Conservation (phyloP, 2,113 vertebrate species). For the Ceyx melanurus region DNA sequence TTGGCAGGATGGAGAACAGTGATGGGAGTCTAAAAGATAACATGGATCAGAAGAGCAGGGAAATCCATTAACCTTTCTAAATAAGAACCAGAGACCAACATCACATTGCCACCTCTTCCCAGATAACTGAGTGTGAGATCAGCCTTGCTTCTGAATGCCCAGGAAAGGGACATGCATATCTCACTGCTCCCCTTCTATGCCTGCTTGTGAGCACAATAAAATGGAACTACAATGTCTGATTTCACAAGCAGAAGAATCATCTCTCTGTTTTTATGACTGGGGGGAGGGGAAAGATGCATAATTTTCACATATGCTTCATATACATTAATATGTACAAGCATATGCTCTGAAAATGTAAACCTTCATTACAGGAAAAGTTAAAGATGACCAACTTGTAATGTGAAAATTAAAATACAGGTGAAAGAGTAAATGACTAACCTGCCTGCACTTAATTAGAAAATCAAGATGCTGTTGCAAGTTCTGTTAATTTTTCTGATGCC, state of each 20-base stretch:
- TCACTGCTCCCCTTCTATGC: not conserved
- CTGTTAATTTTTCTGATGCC: not conserved
- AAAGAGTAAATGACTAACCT: not conserved
- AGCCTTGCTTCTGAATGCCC: not conserved
- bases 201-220: not conserved
- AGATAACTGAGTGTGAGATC: not conserved
- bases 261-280: not conserved
- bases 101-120: not conserved
- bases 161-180: not conserved
- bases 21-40: not conserved
- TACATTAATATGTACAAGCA: not conserved
- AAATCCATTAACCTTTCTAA: not conserved
- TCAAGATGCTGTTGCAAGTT: not conserved
- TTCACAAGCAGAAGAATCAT: not conserved
- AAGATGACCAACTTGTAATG: not conserved
- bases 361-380: not conserved
- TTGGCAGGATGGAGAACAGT: not conserved
- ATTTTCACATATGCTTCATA: not conserved
- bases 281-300: not conserved
- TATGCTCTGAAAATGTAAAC: conserved; percentile 6
- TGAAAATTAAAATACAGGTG: not conserved
- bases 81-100: not conserved
- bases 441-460: not conserved
- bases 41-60: not conserved
- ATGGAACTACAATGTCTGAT: not conserved